phyloP scores from a whole-genome alignment of 2,888 invertebrate genomes.

The Cephus rjabovi region DNA sequence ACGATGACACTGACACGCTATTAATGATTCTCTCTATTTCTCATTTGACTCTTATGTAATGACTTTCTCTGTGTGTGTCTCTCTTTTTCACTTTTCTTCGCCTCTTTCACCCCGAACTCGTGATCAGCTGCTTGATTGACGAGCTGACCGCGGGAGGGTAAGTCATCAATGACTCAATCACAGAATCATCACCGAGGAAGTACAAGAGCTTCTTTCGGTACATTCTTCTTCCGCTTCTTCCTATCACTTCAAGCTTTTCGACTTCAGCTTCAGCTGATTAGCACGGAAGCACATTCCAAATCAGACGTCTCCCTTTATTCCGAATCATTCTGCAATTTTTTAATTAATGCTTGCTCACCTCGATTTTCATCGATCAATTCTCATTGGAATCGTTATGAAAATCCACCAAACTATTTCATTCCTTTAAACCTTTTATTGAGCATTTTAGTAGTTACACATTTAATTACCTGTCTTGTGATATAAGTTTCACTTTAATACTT shows the following conservation, averaged over 20 bases:
- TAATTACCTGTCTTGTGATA: not conserved
- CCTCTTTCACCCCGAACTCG: slow-evolving; percentile 63
- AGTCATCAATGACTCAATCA: slow-evolving; percentile 68
- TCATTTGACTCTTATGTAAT: slow-evolving; percentile 61
- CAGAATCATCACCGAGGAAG: not conserved
- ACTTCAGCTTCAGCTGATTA: not conserved
- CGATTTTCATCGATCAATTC: not conserved
- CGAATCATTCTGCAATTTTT: not conserved
- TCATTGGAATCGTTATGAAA: not conserved
- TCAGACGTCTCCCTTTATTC: not conserved
- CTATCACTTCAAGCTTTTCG: not conserved
- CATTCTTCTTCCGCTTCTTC: not conserved
- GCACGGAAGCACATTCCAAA: not conserved
- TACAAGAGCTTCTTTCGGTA: not conserved
- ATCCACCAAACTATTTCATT: not conserved
- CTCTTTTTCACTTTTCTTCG: slow-evolving; percentile 62
- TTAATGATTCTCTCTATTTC: slow-evolving; percentile 53
- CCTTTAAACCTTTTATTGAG: not conserved
- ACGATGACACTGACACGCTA: not conserved
- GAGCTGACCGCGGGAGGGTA: slow-evolving; percentile 85
- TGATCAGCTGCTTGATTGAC: slow-evolving; percentile 86
- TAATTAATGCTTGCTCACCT: not conserved
- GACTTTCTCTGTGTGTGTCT: slow-evolving; percentile 65
- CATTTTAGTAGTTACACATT: not conserved
- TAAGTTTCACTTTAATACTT: not conserved